Evolutionary conservation across 2,113 vertebrate genomes (phyloP).

Genomic region (Struthio camelus): DNA sequence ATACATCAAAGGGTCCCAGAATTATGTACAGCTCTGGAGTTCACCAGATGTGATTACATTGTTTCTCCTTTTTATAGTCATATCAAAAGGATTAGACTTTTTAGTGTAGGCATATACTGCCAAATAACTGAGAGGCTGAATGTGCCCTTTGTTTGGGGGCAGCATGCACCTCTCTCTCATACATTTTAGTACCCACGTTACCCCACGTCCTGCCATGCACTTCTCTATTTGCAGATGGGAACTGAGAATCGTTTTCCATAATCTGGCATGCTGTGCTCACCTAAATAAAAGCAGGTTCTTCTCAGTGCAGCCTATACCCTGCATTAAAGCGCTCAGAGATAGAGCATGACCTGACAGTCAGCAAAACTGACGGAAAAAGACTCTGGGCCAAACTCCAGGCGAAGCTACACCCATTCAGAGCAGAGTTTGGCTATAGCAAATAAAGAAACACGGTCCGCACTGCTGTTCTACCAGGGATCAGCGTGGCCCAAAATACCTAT

Average conservation of each 20-base stretch:
- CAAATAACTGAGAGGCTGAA: not conserved
- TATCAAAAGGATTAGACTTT: not conserved
- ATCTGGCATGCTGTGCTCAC: not conserved
- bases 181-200: not conserved
- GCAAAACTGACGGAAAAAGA: not conserved
- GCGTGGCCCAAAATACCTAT: not conserved
- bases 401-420: rapidly evolving
- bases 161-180: rapidly evolving
- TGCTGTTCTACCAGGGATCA: not conserved
- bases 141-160: rapidly evolving
- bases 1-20: not conserved
- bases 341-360: rapidly evolving
- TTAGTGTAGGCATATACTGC: not conserved
- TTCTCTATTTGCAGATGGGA: not conserved
- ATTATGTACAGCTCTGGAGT: not conserved
- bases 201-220: not conserved
- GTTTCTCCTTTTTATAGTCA: not conserved
- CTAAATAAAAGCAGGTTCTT: not conserved
- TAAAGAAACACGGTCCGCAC: not conserved
- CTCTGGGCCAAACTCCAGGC: not conserved
- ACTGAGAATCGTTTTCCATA: not conserved
- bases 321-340: not conserved
- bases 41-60: not conserved
- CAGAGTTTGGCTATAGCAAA: not conserved
- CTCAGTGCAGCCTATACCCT: not conserved